Conservation (phyloP, 2,888 invertebrate genomes). For the Stegana nigrithorax region DNA sequence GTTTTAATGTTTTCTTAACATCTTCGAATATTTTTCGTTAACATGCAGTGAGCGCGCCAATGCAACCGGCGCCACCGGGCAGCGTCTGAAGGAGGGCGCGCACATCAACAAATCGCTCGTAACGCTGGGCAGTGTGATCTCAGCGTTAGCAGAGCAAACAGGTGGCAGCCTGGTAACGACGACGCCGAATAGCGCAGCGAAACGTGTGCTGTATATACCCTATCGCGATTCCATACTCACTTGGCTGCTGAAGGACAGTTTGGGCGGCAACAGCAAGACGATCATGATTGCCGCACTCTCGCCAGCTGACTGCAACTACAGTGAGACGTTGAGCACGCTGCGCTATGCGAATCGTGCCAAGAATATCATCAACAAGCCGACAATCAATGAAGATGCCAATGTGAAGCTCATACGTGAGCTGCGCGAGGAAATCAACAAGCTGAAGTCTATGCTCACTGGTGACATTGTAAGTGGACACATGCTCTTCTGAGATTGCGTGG, state of each 20-base stretch:
- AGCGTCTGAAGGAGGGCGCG: conserved; percentile 88
- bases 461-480: conserved; percentile 71
- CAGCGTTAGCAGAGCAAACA: conserved; percentile 80
- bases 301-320: conserved; percentile 87
- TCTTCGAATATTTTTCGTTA: not conserved
- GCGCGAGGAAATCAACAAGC: conserved; percentile 85
- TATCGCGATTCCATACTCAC: conserved; percentile 90
- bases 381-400: conserved; percentile 90
- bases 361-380: conserved; percentile 91
- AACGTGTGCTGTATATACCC: conserved; percentile 79
- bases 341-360: conserved; percentile 91
- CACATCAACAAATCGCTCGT: conserved; percentile 92
- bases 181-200: conserved; percentile 66
- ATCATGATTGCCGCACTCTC: conserved; percentile 90
- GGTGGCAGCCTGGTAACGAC: conserved; percentile 45
- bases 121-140: conserved; percentile 88
- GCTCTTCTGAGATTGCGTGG: not conserved
- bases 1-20: not conserved
- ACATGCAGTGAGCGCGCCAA: conserved; percentile 82
- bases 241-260: conserved; percentile 87
- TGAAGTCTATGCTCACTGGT: conserved; percentile 80
- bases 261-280: conserved; percentile 91
- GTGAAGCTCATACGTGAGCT: conserved; percentile 88
- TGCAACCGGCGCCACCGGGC: conserved; percentile 90
- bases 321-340: conserved; percentile 86